phyloP scores from a whole-genome alignment of 2,113 vertebrate species.

The Baryphthengus martii region DNA sequence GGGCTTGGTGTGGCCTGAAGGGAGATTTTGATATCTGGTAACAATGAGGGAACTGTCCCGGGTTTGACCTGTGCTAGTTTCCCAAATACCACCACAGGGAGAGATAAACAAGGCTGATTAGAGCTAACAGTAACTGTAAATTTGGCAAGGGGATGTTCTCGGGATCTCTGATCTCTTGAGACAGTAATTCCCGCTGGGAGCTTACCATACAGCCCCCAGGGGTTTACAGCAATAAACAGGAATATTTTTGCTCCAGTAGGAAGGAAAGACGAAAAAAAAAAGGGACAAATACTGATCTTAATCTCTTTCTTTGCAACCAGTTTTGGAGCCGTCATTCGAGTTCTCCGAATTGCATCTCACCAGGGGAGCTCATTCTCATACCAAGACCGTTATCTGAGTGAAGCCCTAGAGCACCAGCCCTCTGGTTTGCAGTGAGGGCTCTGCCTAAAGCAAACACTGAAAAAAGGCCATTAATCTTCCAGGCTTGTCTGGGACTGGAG shows the following conservation, averaged over 20 bases:
- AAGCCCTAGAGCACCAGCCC: background rate
- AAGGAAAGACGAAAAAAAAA: slow-evolving; percentile 40
- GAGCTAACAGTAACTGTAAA: background rate
- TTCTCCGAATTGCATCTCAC: slow-evolving; percentile 27
- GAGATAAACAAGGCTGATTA: slow-evolving; percentile 36
- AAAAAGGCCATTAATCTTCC: background rate
- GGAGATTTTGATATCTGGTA: background rate
- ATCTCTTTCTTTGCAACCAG: slow-evolving; percentile 37
- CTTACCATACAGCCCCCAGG: slow-evolving; percentile 30
- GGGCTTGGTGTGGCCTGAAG: background rate
- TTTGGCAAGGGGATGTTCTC: slow-evolving; percentile 33
- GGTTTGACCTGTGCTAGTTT: slow-evolving; percentile 11
- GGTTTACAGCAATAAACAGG: slow-evolving; percentile 49
- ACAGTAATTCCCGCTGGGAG: slow-evolving; percentile 14
- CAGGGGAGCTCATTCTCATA: slow-evolving; percentile 31
- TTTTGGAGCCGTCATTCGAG: slow-evolving; percentile 26
- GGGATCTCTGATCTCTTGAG: slow-evolving; percentile 56
- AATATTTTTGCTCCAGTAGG: slow-evolving; percentile 46
- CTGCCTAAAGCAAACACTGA: background rate
- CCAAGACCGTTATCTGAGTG: background rate
- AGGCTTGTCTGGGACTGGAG: background rate
- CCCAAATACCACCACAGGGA: slow-evolving; percentile 14
- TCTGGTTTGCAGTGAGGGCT: background rate
- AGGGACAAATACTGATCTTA: slow-evolving; percentile 45
- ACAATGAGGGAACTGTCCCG: background rate